phyloP scores from a whole-genome alignment of 2,888 invertebrate genomes.

The Ormyrus thymus region DNA sequence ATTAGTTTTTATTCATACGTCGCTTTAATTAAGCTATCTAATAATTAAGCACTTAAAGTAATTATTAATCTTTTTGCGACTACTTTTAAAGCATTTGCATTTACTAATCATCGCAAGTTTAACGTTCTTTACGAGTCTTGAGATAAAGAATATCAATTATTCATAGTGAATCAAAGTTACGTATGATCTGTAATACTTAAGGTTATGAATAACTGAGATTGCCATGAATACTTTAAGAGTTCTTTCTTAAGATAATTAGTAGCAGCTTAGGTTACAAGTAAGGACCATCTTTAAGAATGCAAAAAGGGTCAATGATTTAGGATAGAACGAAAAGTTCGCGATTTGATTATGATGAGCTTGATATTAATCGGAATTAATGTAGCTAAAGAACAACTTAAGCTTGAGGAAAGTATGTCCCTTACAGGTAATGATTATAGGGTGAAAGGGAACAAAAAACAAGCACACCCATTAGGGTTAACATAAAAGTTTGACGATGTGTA shows the following conservation, averaged over 20 bases:
- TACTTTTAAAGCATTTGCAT: constrained; percentile 19
- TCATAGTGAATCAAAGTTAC: constrained; percentile 43
- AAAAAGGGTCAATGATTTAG: constrained; percentile 14
- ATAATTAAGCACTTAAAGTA: neutral
- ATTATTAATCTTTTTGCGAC: too few relatives aligned
- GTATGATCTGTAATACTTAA: constrained; percentile 32
- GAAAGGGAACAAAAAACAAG: constrained; percentile 52
- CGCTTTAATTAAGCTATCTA: neutral
- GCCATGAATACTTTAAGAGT: constrained; percentile 34
- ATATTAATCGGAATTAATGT: constrained; percentile 4
- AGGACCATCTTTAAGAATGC: constrained; percentile 45
- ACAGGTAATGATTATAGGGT: constrained; percentile 40
- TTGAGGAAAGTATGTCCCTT: constrained; percentile 21
- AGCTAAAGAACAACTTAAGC: constrained; percentile 1
- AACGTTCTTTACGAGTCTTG: constrained; percentile 45
- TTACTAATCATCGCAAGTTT: constrained; percentile 34
- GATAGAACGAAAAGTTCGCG: constrained; percentile 13
- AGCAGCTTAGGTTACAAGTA: constrained; percentile 49
- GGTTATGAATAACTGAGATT: constrained; percentile 46
- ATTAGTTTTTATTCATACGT: neutral
- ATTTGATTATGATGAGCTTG: constrained; percentile 25
- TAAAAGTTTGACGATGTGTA: constrained; percentile 30
- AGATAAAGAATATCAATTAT: constrained; percentile 36
- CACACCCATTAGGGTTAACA: constrained; percentile 42
- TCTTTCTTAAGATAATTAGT: constrained; percentile 47